These are phyloP conservation scores for Molorchus minor DNA, from an alignment of 2,888 invertebrate species.

Conservation along the genomic window DNA sequence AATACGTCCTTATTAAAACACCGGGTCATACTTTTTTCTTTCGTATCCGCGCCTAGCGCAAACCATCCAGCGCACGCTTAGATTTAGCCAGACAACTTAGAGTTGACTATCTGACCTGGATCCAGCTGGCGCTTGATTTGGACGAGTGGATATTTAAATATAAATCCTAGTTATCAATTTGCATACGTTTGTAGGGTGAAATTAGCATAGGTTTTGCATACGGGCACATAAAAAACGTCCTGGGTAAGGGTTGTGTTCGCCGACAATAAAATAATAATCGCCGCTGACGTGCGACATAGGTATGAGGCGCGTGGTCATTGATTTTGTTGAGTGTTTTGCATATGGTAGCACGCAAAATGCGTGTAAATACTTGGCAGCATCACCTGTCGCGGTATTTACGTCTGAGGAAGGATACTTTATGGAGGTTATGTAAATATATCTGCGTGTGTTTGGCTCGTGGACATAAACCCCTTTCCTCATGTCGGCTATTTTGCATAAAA, in stretches of 20 bases:
- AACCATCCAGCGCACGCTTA: constrained; percentile 29
- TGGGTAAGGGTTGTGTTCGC: constrained; percentile 41
- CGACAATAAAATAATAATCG: constrained; percentile 40
- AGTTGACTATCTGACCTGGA: background rate
- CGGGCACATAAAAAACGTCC: constrained; percentile 36
- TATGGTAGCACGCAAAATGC: constrained; percentile 34
- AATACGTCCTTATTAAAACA: constrained; percentile 25
- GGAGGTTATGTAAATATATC: constrained; percentile 12
- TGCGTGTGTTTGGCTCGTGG: constrained; percentile 17
- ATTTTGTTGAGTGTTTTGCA: constrained; percentile 38
- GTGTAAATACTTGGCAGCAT: constrained; percentile 26
- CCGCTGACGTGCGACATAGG: constrained; percentile 14
- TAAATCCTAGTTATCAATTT: constrained; percentile 35
- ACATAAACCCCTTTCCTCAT: background rate
- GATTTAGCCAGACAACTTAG: constrained; percentile 13
- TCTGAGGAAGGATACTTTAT: background rate
- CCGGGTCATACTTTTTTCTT: constrained; percentile 29
- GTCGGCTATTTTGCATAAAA: background rate
- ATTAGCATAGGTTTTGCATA: constrained; percentile 47
- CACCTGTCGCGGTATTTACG: constrained; percentile 28
- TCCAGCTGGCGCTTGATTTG: constrained; percentile 13
- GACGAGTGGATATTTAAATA: constrained; percentile 32
- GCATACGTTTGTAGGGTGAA: constrained; percentile 38
- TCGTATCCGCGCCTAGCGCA: constrained; percentile 28
- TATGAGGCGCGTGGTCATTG: constrained; percentile 40